These are phyloP conservation scores for Temnopleurus reevesii DNA, from an alignment of 53 echinoderm and acorn worm genomes.

Conservation along the genomic window DNA sequence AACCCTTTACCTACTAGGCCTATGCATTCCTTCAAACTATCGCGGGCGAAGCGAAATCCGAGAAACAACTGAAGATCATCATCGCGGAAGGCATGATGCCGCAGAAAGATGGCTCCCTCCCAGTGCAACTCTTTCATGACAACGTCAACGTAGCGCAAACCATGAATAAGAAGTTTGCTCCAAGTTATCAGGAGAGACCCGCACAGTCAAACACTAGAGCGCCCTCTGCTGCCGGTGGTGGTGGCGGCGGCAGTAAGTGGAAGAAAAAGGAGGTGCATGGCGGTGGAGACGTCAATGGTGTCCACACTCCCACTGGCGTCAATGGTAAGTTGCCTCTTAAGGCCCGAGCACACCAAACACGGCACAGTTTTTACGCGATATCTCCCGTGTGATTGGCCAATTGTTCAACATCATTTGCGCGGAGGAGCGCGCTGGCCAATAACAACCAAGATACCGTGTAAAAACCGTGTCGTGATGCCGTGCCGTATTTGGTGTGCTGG, in stretches of 20 bases:
- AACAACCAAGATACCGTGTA: too few relatives aligned
- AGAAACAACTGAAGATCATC: constrained; percentile 12
- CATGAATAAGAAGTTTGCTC: constrained; percentile 36
- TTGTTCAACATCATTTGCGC: too few relatives aligned
- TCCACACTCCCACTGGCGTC: too few relatives aligned
- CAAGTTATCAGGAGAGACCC: constrained; percentile 19
- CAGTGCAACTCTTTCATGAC: constrained; percentile 32
- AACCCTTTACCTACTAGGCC: constrained; percentile 7
- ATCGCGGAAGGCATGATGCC: neutral
- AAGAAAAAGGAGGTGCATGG: neutral
- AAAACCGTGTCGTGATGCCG: too few relatives aligned
- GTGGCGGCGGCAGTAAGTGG: neutral
- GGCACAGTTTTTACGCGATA: too few relatives aligned
- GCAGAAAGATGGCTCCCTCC: constrained; percentile 29
- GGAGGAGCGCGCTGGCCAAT: too few relatives aligned
- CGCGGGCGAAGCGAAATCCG: neutral
- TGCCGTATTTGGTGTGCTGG: too few relatives aligned
- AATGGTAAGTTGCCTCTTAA: too few relatives aligned
- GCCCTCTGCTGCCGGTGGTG: neutral
- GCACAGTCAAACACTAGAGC: neutral
- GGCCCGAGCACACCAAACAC: too few relatives aligned
- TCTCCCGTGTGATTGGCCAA: too few relatives aligned
- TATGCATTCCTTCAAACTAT: neutral
- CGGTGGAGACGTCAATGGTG: constrained; percentile 25
- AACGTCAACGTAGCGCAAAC: constrained; percentile 27